Evolutionary conservation across 2,888 invertebrate genomes (phyloP), one percentile per base, ranked within the genome.

Genomic region (Scaptodrosophila latifasciaeformis): DNA sequence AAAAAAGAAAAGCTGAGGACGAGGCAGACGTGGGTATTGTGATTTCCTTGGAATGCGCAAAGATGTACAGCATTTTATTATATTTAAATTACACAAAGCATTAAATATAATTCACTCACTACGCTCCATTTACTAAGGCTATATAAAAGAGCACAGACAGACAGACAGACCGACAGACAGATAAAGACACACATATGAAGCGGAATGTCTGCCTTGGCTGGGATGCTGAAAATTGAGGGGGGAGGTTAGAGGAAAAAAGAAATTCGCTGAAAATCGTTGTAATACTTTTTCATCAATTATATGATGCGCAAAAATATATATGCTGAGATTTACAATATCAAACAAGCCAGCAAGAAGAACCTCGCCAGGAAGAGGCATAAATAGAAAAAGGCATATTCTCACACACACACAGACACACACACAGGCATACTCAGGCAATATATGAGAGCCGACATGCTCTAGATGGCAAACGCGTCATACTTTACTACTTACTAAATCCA

Each of bases 201-300:
- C 59, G 30, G 44, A 42, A 57, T 63, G 55, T 42, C 61, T 49
- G 68, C 54, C n/a, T n/a, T n/a, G n/a, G n/a, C n/a, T n/a, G n/a
- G n/a, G n/a, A n/a, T n/a, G n/a, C n/a, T n/a, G n/a, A n/a, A n/a
- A n/a, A n/a, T n/a, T n/a, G n/a, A n/a, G n/a, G n/a, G n/a, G n/a
- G n/a, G 49, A 59, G 59, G 51, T 68, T 49, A 40, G 0, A 21
- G 44, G 12, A 13, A 17, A 30, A 15, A 29, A 52, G 49, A 60
- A 75, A 67, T 66, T 70, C 60, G 68, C 66, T 81, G 82, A 78
- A 81, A 79, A 71, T 78, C 70, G 68, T 68, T 69, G 75, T 81
- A 81, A 77, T 82, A 75, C 79, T 81, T 81, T 72, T 75, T 75
- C 82, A 76, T 81, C 82, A 81, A 81, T 82, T 82, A 80, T 81